A percentile compares a stretch with the other conserved stretches of the same genome.
phyloP scores from a whole-genome alignment of 2,888 invertebrate species.

The Actias luna region DNA sequence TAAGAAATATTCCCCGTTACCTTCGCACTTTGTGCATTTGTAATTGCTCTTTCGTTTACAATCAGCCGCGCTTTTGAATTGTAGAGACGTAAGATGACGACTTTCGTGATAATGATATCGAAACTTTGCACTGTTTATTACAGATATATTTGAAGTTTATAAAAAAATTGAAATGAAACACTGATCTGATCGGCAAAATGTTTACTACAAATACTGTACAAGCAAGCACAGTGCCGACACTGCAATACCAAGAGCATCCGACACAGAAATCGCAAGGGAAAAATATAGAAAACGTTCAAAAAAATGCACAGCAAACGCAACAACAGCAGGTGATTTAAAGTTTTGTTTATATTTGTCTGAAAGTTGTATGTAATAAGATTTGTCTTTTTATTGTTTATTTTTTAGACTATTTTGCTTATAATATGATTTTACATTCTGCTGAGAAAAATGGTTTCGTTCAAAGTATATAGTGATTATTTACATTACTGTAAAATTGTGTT shows the following conservation, averaged over 20 bases:
- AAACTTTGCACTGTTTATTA: slow-evolving; percentile 33
- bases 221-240: slow-evolving; percentile 82
- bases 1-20: slow-evolving; percentile 78
- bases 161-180: slow-evolving; percentile 46
- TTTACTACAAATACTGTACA: slow-evolving; percentile 84
- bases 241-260: slow-evolving; percentile 86
- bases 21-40: slow-evolving; percentile 75
- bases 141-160: slow-evolving; percentile 37
- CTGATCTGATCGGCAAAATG: slow-evolving; percentile 51
- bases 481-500: too few species aligned
- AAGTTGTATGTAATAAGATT: too few species aligned
- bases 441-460: too few species aligned
- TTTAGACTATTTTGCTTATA: too few species aligned
- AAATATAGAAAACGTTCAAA: slow-evolving; percentile 83
- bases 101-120: slow-evolving; percentile 27
- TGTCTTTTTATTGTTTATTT: too few species aligned
- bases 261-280: slow-evolving; percentile 82
- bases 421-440: too few species aligned
- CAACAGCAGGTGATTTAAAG: slow-evolving; percentile 41
- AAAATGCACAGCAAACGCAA: slow-evolving; percentile 77
- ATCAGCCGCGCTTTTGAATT: slow-evolving; percentile 71
- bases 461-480: too few species aligned
- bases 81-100: slow-evolving; percentile 28
- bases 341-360: neutral
- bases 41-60: slow-evolving; percentile 66